Percentiles rank a stretch among this genome's conserved stretches.
Conservation (phyloP, 2,888 invertebrate genomes). For the Apantesis nais region DNA sequence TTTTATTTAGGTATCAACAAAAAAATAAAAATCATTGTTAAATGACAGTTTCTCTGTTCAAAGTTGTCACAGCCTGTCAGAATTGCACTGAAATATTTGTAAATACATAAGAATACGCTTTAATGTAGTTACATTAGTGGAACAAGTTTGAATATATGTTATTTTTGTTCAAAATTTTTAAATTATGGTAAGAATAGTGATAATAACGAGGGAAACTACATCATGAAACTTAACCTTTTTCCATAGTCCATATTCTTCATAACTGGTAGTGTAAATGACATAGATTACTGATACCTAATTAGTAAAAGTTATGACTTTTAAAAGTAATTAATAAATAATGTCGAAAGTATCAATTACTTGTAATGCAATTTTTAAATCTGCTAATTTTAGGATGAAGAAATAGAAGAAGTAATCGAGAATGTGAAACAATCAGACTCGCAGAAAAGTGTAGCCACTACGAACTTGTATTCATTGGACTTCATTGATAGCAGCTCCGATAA, state of each 20-base stretch:
- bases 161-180: constrained; percentile 74
- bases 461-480: constrained; percentile 72
- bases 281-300: not conserved
- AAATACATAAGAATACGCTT: constrained; percentile 64
- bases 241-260: not conserved
- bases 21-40: constrained; percentile 32
- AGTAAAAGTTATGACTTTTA: not conserved
- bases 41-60: constrained; percentile 62
- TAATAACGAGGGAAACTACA: not conserved
- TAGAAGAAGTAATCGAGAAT: constrained; percentile 71
- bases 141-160: constrained; percentile 61
- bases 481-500: constrained; percentile 74
- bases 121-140: constrained; percentile 59
- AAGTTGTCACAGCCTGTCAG: constrained; percentile 78
- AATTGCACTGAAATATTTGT: constrained; percentile 75
- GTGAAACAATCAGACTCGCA: constrained; percentile 74
- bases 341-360: not conserved
- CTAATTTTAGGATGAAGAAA: constrained; percentile 67
- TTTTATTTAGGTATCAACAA: not conserved
- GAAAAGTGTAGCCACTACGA: constrained; percentile 75
- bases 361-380: not conserved
- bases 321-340: not conserved
- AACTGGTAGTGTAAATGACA: not conserved
- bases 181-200: constrained; percentile 68
- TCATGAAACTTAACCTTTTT: not conserved